Evolutionary conservation across 2,888 invertebrate species (phyloP).

Genomic region (Cinara cedri): DNA sequence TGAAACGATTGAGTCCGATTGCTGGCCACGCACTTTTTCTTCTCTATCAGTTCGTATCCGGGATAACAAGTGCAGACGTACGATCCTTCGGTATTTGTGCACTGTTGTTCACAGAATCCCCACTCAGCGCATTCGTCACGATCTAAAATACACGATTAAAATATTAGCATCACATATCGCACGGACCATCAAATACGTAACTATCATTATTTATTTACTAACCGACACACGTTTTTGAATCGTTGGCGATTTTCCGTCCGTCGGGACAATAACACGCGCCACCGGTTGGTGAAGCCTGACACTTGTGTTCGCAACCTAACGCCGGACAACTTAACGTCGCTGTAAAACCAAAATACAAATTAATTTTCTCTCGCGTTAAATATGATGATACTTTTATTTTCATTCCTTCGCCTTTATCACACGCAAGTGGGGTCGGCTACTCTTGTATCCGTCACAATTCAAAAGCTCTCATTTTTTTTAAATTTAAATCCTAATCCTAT

Average conservation of each 20-base stretch:
- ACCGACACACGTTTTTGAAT: conserved; percentile 84
- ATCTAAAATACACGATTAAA: conserved; percentile 67
- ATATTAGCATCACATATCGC: background rate
- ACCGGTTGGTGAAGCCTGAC: conserved; percentile 86
- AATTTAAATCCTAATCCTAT: no score
- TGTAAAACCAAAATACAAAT: conserved; percentile 62
- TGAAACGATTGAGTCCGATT: conserved; percentile 64
- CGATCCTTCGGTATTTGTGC: conserved; percentile 82
- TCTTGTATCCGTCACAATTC: no score
- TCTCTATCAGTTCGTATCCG: conserved; percentile 73
- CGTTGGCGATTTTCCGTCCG: conserved; percentile 81
- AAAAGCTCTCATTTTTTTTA: no score
- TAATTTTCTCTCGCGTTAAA: no score
- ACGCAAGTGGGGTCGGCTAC: no score
- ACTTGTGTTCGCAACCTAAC: conserved; percentile 87
- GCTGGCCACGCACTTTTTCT: conserved; percentile 71
- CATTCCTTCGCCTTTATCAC: no score
- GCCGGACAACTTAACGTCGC: conserved; percentile 82
- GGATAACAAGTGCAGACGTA: conserved; percentile 83
- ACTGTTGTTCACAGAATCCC: conserved; percentile 95
- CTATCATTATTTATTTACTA: conserved; percentile 59
- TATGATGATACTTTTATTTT: no score
- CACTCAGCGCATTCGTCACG: conserved; percentile 89
- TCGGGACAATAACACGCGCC: conserved; percentile 88
- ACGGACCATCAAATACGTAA: background rate